Base-by-base conservation (phyloP, 1,140 invertebrate species). In the Drosophila erecta region DNA sequence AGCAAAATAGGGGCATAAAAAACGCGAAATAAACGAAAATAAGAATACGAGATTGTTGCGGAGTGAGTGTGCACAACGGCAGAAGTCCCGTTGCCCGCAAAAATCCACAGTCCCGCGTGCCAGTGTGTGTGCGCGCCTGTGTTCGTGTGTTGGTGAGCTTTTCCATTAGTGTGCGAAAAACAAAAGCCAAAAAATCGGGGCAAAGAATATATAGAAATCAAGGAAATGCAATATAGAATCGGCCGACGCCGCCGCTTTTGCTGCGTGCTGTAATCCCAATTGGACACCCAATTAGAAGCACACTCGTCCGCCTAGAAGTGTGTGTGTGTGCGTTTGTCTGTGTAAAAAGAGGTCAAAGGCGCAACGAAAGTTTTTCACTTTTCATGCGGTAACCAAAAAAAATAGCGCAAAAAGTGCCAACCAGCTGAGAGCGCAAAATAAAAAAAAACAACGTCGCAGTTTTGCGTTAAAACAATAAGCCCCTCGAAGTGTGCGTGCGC, bases 331-430 rank as follows among this genome's bases (percentile, higher is more conserved):
- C 37, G 59, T 44, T 64, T 33, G 71, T 24, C 46, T 35, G 76
- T 80, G 76, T 83, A 67, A 87, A 87, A 87, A 87, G 84, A 87
- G 84, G 84, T 87, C 84, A 87, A 87, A 87, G 85, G 85, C 84
- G 84, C 84, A 87, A 89, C 84, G 73, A 79, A 53, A 79, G 65
- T 76, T 66, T 74, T 76, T 76, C 67, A 64, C 47, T 50, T 59
- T 73, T 61, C 74, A 76, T 77, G 74, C 74, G 74, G 74, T 77
- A 76, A 76, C 76, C 57, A 79, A 46, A 57, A 73, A 64, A 66
- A 59, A 66, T 30, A 30, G 17, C 47, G 59, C 53, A 79, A 59
- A 67, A 81, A 76, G 78, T 83, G 69, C 69, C 79, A 78, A 81
- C 67, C 80, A 81, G 79, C 79, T 81, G 79, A 85, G 78, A 79